phyloP scores from a whole-genome alignment of 2,797 vertebrate species.

The Rhinophrynus dorsalis region DNA sequence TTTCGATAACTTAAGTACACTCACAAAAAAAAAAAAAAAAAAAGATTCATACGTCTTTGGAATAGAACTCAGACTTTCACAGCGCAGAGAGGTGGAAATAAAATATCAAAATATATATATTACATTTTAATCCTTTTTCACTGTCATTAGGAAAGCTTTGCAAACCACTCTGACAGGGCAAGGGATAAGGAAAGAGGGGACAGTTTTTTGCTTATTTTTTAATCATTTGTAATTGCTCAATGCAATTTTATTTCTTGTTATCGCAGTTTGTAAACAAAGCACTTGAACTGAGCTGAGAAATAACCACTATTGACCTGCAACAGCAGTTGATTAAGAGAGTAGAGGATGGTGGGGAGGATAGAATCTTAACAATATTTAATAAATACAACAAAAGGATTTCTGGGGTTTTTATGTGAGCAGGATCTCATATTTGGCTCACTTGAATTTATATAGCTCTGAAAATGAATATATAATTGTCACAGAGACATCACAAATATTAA shows the following conservation, averaged over 20 bases:
- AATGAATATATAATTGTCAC: neutral
- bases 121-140: conserved; percentile 69
- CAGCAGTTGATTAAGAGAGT: conserved; percentile 7
- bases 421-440: neutral
- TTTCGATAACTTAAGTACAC: conserved; percentile 88
- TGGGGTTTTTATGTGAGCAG: conserved; percentile 1
- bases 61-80: conserved; percentile 75
- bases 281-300: conserved; percentile 63
- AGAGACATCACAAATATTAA: neutral
- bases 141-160: neutral
- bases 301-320: conserved; percentile 34
- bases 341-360: neutral
- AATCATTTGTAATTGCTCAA: conserved; percentile 68
- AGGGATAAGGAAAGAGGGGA: neutral
- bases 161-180: neutral
- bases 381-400: conserved; percentile 27
- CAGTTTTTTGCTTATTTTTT: conserved; percentile 51
- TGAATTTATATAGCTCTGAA: neutral
- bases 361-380: conserved; percentile 18
- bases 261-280: conserved; percentile 88
- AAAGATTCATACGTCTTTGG: conserved; percentile 82
- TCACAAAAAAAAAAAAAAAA: conserved; percentile 66
- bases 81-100: conserved; percentile 64
- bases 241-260: conserved; percentile 64
- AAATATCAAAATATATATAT: conserved; percentile 97